A percentile compares a stretch with the other conserved stretches of the same genome.
Conservation (phyloP, 2,113 vertebrate genomes). For the Mormyrus lacerda region DNA sequence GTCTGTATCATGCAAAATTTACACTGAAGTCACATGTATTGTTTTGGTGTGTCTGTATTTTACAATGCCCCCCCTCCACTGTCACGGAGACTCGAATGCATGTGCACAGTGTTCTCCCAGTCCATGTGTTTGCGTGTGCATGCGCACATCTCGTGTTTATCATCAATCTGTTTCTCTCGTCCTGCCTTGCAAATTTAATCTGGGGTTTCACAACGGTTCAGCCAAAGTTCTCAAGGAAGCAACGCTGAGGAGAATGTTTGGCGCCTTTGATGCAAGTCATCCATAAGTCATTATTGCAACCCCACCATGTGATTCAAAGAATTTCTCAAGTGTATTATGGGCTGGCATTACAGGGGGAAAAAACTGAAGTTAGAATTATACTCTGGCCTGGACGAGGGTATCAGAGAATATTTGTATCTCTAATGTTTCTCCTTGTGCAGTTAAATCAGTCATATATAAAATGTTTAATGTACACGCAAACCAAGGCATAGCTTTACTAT, state of each 20-base stretch:
- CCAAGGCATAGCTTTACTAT: not conserved
- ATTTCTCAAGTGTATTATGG: slow-evolving; percentile 44
- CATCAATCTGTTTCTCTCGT: slow-evolving; percentile 19
- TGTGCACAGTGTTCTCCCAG: not conserved
- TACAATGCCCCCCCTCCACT: not conserved
- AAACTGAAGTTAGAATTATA: not conserved
- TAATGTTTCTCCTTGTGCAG: not conserved
- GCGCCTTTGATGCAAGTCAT: slow-evolving; percentile 51
- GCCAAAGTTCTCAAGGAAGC: slow-evolving; percentile 37
- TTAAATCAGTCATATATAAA: not conserved
- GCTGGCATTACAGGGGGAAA: not conserved
- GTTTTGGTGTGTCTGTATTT: not conserved
- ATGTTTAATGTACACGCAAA: not conserved
- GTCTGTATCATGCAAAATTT: not conserved
- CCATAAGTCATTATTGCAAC: slow-evolving; percentile 51
- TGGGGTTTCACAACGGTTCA: slow-evolving; percentile 2
- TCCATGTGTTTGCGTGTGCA: not conserved
- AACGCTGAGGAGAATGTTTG: slow-evolving; percentile 39
- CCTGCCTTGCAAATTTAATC: slow-evolving; percentile 13
- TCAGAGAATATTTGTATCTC: not conserved
- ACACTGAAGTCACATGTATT: not conserved
- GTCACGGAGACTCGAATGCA: slow-evolving; percentile 1
- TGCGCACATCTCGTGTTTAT: not conserved
- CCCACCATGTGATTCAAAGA: slow-evolving; percentile 48
- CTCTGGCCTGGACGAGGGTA: too few species aligned